A percentile compares a stretch with the other conserved stretches of the same genome.
These are phyloP conservation scores for Rhinella marina DNA, from an alignment of 2,797 vertebrate species.

Conservation along the genomic window DNA sequence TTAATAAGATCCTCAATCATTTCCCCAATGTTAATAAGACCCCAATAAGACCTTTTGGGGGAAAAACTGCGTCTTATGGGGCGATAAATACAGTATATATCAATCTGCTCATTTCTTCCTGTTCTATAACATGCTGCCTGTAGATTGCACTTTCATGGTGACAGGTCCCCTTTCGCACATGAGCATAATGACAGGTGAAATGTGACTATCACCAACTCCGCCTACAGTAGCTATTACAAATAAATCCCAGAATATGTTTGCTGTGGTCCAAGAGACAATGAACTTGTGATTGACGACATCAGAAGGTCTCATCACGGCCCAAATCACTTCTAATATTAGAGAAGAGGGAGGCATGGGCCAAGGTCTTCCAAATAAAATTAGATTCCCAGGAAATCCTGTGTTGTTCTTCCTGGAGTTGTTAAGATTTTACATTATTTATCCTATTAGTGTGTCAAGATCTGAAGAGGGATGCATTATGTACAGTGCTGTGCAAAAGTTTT, in stretches of 20 bases:
- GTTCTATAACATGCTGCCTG: too few relatives aligned
- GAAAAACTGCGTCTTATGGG: too few relatives aligned
- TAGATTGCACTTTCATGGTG: too few relatives aligned
- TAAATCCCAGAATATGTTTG: background rate
- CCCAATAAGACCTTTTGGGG: too few relatives aligned
- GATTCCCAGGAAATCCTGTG: conserved; percentile 24
- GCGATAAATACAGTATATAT: too few relatives aligned
- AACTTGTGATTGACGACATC: background rate
- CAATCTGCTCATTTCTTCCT: too few relatives aligned
- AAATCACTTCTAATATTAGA: conserved; percentile 6
- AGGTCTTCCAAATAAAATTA: conserved; percentile 11
- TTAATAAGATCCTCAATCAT: too few relatives aligned
- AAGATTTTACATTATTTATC: conserved; percentile 2
- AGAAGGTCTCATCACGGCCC: background rate
- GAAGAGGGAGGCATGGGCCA: background rate
- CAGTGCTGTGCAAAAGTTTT: too few relatives aligned
- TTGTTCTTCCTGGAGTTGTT: background rate
- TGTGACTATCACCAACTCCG: background rate
- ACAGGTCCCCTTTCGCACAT: too few relatives aligned
- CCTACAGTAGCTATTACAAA: background rate
- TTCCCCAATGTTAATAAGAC: too few relatives aligned
- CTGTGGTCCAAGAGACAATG: background rate
- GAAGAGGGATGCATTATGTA: background rate
- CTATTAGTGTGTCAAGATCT: background rate
- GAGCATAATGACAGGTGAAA: background rate